Evolutionary conservation across 2,797 vertebrate species (phyloP), one percentile per base, ranked within the genome.

Genomic region (Iguana delicatissima): DNA sequence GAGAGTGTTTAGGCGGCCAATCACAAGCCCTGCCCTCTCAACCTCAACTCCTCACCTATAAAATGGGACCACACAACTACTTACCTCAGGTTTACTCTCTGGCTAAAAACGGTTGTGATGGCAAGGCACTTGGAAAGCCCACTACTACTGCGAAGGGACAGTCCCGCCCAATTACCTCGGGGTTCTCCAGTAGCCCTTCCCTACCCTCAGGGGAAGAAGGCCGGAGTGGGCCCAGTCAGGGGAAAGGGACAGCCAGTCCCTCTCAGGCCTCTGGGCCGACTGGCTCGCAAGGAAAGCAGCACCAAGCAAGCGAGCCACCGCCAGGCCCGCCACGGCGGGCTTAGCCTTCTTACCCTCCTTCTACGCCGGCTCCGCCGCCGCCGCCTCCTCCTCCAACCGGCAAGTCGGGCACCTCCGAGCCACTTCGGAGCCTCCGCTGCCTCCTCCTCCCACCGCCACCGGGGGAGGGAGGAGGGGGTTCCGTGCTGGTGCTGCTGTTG

Each of bases 401-500:
- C 96, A 96, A 95, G 95, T 96, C 94, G 95, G 96, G 94, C 96
- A 89, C 95, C 93, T 95, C 95, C 89, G 91, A 95, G 95, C 94
- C 96, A 86, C 95, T 91, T 90, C 79, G 79, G 92, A 86, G 92
- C 92, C 93, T 94, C 95, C 90, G 87, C 94, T 90, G 87, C 96
- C 89, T 92, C 82, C 89, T 81, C 42, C 42, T 46, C 42, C 93
- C 92, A 91, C 95, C 88, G 92, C 95, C 95, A 89, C 91, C 90
- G 86, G 90, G 92, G 90, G 94, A 90, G 91, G 92, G 92, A 92
- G 91, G 93, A 91, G 72, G 90, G 93, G 90, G 93, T 93, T 91
- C 92, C 88, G 94, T 93, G 95, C 92, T 80, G 92, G 72, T 92
- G 80, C 91, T 93, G 96, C 95, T 93, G 35, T 92, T 86, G 93